Conservation (phyloP, 2,888 invertebrate species). For the Strigamia crassipes region DNA sequence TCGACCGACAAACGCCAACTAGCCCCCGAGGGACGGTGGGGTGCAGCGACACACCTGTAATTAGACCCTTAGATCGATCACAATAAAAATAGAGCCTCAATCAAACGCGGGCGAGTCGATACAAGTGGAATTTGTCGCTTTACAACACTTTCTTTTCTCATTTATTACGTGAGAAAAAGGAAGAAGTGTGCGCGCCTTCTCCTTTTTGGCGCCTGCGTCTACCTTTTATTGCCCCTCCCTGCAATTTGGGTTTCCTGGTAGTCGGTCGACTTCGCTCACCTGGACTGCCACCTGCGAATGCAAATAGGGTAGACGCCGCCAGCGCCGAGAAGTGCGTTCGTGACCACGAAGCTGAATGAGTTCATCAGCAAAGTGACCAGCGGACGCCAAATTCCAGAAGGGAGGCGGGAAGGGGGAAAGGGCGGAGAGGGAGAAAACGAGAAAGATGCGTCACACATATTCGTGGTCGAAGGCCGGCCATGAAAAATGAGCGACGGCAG, state of each 20-base stretch:
- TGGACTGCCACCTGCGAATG: slow-evolving; percentile 40
- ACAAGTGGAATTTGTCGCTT: slow-evolving; percentile 28
- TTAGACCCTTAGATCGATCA: slow-evolving; percentile 24
- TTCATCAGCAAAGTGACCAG: slow-evolving; percentile 40
- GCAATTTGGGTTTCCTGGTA: slow-evolving; percentile 38
- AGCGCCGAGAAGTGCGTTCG: slow-evolving; percentile 36
- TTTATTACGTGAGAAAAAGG: slow-evolving; percentile 23
- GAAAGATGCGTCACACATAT: slow-evolving; percentile 42
- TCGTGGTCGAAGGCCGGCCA: slow-evolving; percentile 39
- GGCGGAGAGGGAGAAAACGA: background rate
- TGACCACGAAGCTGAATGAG: slow-evolving; percentile 38
- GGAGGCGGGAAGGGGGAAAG: background rate
- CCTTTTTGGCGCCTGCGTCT: slow-evolving; percentile 32
- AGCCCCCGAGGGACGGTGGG: slow-evolving; percentile 24
- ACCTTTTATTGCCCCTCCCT: slow-evolving; percentile 36
- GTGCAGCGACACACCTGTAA: slow-evolving; percentile 32
- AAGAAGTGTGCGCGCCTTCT: background rate
- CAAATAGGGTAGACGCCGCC: slow-evolving; percentile 35
- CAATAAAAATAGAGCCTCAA: slow-evolving; percentile 6
- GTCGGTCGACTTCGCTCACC: slow-evolving; percentile 37
- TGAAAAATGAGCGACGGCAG: slow-evolving; percentile 26
- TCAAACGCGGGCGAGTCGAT: background rate
- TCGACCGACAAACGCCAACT: slow-evolving; percentile 19
- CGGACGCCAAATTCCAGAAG: slow-evolving; percentile 17
- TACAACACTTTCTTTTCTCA: background rate